Base-by-base conservation (phyloP, 2,888 invertebrate species). In the Elgonia sp. region DNA sequence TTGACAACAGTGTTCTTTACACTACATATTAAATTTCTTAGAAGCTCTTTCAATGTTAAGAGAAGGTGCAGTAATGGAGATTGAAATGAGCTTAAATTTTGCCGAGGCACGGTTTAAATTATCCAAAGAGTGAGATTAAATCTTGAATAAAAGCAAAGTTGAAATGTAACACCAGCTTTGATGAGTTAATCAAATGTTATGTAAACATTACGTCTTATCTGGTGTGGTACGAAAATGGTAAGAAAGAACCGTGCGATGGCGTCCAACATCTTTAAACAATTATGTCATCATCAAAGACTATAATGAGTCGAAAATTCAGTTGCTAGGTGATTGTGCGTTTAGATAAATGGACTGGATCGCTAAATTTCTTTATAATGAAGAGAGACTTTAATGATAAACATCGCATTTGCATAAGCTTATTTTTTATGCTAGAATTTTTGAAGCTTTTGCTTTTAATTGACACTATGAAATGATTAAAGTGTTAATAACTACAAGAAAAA, bases 201-300 rank as follows among this genome's bases (percentile, higher is more conserved):
- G 90, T 90, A 91, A 92, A 92, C 89, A 88, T 77, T 50, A 14
- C 18, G 73, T 88, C 91, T 91, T 91, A 92, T 92, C 91, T 90
- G 63, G 65, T 40, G 81, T 79, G 79, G 75, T 83, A 60, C 3
- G 63, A 76, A 53, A 40, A 16, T 53, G 72, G 79, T 87, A 81
- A 80, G 83, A 90, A 90, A 87, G 86, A 86, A 73, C 57, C 60
- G 67, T 73, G 84, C 87, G 88, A 89, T 89, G 89, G 85, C 69
- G 85, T 60, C 77, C 63, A 37, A 55, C 77, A 80, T 88, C 87
- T 89, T 84, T 89, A 86, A 90, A 86, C 72, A 82, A 83, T 85
- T 90, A 86, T 89, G 90, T 90, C 90, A 90, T 90, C 85, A 75
- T 65, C 14, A n/a, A 50, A 60, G 63, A 50, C 37, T 8, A n/a